A percentile compares a stretch with the other conserved stretches of the same genome.
Evolutionary conservation across 2,113 vertebrate species (phyloP).

Genomic region (Phyllostomus hastatus): DNA sequence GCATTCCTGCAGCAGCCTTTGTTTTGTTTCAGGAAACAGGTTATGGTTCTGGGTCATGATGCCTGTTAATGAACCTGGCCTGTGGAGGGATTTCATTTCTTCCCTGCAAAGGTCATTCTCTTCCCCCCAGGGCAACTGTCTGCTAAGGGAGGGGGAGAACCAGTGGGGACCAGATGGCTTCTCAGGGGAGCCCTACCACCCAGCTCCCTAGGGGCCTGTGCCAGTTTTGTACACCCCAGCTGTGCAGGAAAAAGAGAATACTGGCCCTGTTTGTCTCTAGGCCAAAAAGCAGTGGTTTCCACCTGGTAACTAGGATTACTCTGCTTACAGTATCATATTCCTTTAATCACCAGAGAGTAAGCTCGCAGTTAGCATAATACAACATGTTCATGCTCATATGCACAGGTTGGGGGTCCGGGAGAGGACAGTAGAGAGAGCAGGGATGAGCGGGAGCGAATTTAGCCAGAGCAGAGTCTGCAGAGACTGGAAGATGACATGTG

Average conservation of each 20-base stretch:
- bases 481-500: not conserved
- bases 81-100: not conserved
- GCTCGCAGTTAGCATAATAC: not conserved
- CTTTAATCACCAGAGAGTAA: slow-evolving; percentile 27
- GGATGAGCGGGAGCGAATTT: not conserved
- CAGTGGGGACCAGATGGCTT: not conserved
- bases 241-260: not conserved
- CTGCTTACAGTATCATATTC: not conserved
- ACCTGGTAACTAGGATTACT: slow-evolving; percentile 4
- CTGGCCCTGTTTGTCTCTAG: not conserved
- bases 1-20: not conserved
- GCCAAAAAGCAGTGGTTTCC: not conserved
- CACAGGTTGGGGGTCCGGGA: not conserved
- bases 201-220: not conserved
- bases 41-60: not conserved
- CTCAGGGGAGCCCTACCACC: not conserved
- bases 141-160: not conserved
- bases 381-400: not conserved
- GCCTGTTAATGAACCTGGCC: not conserved
- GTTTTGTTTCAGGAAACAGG: not conserved
- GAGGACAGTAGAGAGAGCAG: not conserved
- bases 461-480: not conserved
- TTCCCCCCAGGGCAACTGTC: not conserved
- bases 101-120: not conserved
- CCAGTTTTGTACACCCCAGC: not conserved